phyloP scores from a whole-genome alignment of 2,113 vertebrate genomes.

The Hiodon alosoides region DNA sequence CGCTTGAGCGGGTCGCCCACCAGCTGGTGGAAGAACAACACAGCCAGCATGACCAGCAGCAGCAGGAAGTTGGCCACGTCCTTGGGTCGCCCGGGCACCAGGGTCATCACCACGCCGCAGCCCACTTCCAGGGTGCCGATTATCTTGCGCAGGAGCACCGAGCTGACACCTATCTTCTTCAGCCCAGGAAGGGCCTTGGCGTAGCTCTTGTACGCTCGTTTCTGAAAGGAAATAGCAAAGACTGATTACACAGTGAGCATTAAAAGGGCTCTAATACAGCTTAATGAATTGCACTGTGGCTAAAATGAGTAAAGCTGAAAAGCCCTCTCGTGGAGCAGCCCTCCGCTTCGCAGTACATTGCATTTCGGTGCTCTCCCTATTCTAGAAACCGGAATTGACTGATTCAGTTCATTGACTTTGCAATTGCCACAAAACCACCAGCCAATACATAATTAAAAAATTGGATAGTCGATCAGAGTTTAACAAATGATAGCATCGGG shows the following conservation, averaged over 20 bases:
- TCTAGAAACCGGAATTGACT: background rate
- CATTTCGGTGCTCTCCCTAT: background rate
- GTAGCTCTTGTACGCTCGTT: conserved; percentile 95
- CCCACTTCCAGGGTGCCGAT: conserved; percentile 89
- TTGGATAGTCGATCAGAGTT: too few species aligned
- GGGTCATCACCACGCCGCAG: conserved; percentile 88
- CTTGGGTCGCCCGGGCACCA: conserved; percentile 90
- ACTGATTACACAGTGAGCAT: background rate
- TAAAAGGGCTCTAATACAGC: background rate
- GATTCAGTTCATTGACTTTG: background rate
- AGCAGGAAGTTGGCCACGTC: conserved; percentile 96
- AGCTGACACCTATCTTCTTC: conserved; percentile 91
- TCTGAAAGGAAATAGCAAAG: conserved; percentile 62
- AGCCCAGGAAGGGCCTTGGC: conserved; percentile 87
- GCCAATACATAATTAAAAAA: background rate
- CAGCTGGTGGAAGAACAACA: conserved; percentile 95
- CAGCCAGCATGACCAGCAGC: conserved; percentile 85
- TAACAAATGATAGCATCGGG: background rate
- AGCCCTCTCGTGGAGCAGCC: background rate
- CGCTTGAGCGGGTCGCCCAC: conserved; percentile 96
- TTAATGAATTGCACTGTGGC: too few species aligned
- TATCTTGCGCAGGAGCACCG: conserved; percentile 92
- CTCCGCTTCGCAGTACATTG: background rate
- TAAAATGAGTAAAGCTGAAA: background rate
- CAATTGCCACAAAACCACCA: background rate